Base-by-base conservation (phyloP, 2,888 invertebrate species). In the Rhingia campestris region DNA sequence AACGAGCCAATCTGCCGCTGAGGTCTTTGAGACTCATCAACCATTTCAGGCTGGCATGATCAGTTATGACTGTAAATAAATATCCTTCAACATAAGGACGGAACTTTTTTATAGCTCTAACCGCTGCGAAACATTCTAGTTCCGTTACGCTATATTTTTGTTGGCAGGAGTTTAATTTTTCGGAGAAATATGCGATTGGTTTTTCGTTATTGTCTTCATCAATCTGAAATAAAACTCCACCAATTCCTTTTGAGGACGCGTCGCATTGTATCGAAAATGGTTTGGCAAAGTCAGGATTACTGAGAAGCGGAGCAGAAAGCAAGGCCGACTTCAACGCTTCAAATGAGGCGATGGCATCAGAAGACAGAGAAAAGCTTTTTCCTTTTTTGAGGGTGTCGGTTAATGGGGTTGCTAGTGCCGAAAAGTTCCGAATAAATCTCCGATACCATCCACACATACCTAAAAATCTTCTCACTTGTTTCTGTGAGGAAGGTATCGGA, bases 11-110 rank as follows among this genome's bases (percentile, higher is more conserved):
- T 22, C 87, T 53, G 1, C 87, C 89, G 45, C 84, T 86, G 0
- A 88, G 86, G 32, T 88, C 87, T 53, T 87, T 87, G 54, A 88
- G 70, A 5, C 69, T 74, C 82, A 87, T 79, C n/a, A n/a, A 77
- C 88, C 88, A 89, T 51, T 86, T 74, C 0, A 89, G 63, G 4
- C 87, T 87, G 7, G 86, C 81, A 43, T 88, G 88, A 76, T 89
- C 89, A 0, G 88, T 87, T 7, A 86, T 67, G 3, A 86, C 51
- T 0, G 72, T 73, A 32, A 86, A 86, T 14, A 51, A 49, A 22
- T 70, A 66, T 2, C 72, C 58, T 47, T 86, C 81, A 0, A 84
- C 56, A 14, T 86, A 86, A 0, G 79, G 73, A 3, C 86, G 47
- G 22, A 86, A 81, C 22, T 81, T 81, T 37, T 76, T 80, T 0